phyloP scores from a whole-genome alignment of 35 echinoderm and acorn worm genomes.

The Ptychodera flava region DNA sequence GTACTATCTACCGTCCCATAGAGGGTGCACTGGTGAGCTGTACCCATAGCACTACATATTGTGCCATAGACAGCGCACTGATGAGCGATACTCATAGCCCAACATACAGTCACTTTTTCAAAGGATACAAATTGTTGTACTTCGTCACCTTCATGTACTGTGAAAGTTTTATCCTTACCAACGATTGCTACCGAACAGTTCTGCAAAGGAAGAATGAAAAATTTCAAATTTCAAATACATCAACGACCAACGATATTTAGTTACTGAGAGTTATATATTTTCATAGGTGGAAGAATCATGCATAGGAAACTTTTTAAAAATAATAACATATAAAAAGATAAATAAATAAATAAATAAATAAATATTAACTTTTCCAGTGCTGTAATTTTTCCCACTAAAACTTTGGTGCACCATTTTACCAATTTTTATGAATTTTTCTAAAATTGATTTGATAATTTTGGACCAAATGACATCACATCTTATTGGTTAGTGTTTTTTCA shows the following conservation, averaged over 20 bases:
- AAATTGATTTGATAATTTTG: too few species aligned
- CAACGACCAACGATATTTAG: not conserved
- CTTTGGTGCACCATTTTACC: too few species aligned
- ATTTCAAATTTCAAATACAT: not conserved
- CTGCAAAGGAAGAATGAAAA: constrained; percentile 26
- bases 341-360: not conserved
- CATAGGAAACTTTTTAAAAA: not conserved
- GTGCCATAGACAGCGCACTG: too few species aligned
- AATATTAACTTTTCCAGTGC: not conserved
- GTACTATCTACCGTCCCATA: too few species aligned
- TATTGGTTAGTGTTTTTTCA: too few species aligned
- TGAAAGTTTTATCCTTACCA: constrained; percentile 78
- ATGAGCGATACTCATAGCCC: too few species aligned
- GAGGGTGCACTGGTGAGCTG: too few species aligned
- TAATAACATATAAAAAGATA: too few species aligned
- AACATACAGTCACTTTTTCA: too few species aligned
- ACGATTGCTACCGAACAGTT: constrained; percentile 95
- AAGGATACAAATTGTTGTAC: constrained; percentile 98
- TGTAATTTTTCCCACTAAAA: too few species aligned
- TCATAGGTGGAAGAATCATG: not conserved
- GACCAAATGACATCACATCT: not conserved
- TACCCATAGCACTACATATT: too few species aligned
- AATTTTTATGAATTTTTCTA: too few species aligned
- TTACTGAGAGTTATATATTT: not conserved
- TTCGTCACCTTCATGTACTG: constrained; percentile 81